Evolutionary conservation across 1,140 invertebrate genomes (phyloP), one percentile per base, ranked within the genome.

Genomic region (Scaptomyza hsui): DNA sequence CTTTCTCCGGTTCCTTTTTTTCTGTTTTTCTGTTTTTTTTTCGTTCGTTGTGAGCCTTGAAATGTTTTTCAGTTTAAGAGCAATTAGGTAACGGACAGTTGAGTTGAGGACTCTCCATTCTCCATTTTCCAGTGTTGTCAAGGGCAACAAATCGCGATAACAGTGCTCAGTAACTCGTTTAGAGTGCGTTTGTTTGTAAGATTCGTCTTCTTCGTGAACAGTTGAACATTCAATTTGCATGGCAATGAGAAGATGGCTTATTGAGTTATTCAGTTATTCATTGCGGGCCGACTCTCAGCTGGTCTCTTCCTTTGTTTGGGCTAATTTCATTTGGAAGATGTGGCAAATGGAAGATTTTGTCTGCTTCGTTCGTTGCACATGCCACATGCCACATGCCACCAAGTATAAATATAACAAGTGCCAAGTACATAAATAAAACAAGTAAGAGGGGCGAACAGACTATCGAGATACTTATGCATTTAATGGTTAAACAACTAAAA

Each of bases 401-500:
- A 56, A 68, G 81, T 86, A 86, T 85, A 85, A 85, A 85, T 85
- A 85, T 85, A 85, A 85, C 81, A 85, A 85, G 81, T 86, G 81
- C 82, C 82, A 86, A 85, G 56, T 78, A 88, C 82, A 86, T 86
- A 85, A 69, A 86, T 85, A 85, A 80, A 75, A 70, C 52, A 42
- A 18, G 48, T 10, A 51, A 55, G 21, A 26, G 52, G 10, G 10
- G 32, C 32, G 26, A 6, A 7, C 26, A 9, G 7, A 29, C 26
- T 29, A 9, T 29, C 26, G 26, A 29, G 26, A 29, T 29, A 29
- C 26, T 29, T 29, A n/a, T n/a, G n/a, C n/a, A n/a, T n/a, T n/a
- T n/a, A n/a, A n/a, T n/a, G n/a, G n/a, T n/a, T n/a, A n/a, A n/a
- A n/a, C n/a, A n/a, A n/a, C n/a, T n/a, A n/a, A n/a, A n/a, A n/a